Evolutionary conservation across 2,797 vertebrate genomes (phyloP).

Genomic region (Heterohyrax brucei): DNA sequence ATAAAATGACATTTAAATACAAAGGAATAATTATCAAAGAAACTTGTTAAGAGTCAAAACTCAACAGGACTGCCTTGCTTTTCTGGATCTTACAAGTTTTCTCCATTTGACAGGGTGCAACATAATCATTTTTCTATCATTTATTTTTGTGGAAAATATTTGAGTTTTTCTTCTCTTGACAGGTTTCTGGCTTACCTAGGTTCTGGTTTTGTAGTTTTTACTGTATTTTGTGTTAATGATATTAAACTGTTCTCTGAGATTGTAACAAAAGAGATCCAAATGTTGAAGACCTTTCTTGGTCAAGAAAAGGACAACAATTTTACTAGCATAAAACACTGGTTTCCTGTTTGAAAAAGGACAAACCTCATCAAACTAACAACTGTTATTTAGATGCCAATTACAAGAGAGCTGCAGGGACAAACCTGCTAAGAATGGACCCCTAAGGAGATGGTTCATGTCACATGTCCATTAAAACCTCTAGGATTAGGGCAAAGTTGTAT

Average conservation of each 20-base stretch:
- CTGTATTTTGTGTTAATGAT: background rate
- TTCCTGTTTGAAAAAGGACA: slow-evolving; percentile 66
- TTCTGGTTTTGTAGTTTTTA: background rate
- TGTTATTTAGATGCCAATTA: background rate
- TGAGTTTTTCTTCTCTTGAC: background rate
- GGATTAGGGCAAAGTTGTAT: background rate
- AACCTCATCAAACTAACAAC: slow-evolving; percentile 36
- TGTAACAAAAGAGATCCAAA: slow-evolving; percentile 60
- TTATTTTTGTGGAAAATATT: background rate
- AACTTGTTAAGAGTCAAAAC: background rate
- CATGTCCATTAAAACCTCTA: background rate
- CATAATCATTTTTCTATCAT: background rate
- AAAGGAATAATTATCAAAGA: background rate
- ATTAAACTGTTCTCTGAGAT: background rate
- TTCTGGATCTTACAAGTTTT: background rate
- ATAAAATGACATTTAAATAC: background rate
- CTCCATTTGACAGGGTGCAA: background rate
- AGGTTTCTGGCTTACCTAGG: background rate
- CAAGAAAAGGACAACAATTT: background rate
- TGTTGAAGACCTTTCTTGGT: background rate
- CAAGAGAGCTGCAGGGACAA: background rate
- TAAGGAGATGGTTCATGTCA: background rate
- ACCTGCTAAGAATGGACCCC: background rate
- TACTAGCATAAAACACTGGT: background rate
- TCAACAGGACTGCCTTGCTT: background rate